These are phyloP conservation scores for Todiramphus chloris DNA, from an alignment of 2,113 vertebrate species.

Conservation along the genomic window DNA sequence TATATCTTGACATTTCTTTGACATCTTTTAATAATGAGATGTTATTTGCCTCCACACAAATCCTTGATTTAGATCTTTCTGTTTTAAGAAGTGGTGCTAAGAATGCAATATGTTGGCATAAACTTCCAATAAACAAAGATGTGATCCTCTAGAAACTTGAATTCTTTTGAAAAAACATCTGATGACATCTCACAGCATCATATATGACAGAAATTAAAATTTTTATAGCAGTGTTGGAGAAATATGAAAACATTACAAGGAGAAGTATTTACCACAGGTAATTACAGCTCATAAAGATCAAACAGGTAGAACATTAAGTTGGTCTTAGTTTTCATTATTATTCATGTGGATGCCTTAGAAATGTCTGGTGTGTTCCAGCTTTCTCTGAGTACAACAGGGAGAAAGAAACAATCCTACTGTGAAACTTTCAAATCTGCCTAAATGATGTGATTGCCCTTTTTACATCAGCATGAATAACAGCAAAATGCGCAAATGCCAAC, in stretches of 20 bases:
- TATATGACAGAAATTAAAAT: neutral
- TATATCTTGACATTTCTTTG: neutral
- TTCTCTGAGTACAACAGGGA: neutral
- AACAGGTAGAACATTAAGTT: neutral
- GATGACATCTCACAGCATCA: neutral
- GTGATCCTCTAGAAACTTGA: neutral
- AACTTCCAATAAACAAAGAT: neutral
- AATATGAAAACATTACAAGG: neutral
- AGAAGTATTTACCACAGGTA: neutral
- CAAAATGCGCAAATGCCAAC: neutral
- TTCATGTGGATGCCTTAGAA: neutral
- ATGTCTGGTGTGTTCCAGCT: neutral
- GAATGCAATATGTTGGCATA: neutral
- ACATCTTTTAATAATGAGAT: neutral
- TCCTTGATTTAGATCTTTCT: neutral
- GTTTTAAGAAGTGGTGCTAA: neutral
- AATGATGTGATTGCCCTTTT: neutral
- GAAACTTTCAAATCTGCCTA: neutral
- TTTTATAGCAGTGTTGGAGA: neutral
- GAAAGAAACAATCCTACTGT: neutral
- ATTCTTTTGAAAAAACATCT: accelerated
- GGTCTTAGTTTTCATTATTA: neutral
- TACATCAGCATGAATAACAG: neutral
- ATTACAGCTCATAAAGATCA: neutral
- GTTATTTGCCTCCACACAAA: neutral